Base-by-base conservation (phyloP, 2,888 invertebrate genomes). In the Spodoptera exigua region DNA sequence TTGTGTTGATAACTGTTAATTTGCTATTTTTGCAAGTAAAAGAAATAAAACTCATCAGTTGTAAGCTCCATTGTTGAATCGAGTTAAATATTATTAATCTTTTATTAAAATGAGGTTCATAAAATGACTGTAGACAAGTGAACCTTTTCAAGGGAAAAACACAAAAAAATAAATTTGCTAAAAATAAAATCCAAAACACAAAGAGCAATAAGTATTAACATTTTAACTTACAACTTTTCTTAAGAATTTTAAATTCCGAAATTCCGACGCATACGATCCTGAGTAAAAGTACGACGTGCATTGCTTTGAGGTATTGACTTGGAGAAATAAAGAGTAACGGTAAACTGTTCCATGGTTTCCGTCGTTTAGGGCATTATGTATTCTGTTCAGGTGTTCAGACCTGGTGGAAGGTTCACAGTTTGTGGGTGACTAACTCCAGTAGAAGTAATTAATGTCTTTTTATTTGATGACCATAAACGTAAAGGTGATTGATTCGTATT, bases 291-390 rank as follows among this genome's bases (percentile, higher is more conserved):
- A 5, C 76, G 55, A 59, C 47, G 53, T 56, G 16, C 36, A 48
- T 61, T 59, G 49, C 48, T 9, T n/a, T 36, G 54, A 67, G 69
- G 32, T 74, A 64, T 60, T 74, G 74, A 76, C 68, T 35, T 56
- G 47, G 52, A 44, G 56, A 54, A 58, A 65, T 62, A 61, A 56
- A 35, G 46, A 14, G 27, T 71, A 70, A 71, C 74, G 59, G 79
- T 61, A 32, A 16, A 57, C 13, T 13, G 16, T 27, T 41, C n/a
- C 66, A 35, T 61, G 55, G 61, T 67, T 72, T 52, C 61, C 73
- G 47, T 44, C 16, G 13, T n/a, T 32, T 13, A 14, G 12, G 32
- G 43, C 48, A 59, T 69, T 59, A 35, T 13, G 44, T 35, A 78
- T 65, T 66, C 74, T 5, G 43, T 27, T 37, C 74, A 62, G 43